Evolutionary conservation across 2,888 invertebrate species (phyloP).

Genomic region (Eustalomyia histrio): DNA sequence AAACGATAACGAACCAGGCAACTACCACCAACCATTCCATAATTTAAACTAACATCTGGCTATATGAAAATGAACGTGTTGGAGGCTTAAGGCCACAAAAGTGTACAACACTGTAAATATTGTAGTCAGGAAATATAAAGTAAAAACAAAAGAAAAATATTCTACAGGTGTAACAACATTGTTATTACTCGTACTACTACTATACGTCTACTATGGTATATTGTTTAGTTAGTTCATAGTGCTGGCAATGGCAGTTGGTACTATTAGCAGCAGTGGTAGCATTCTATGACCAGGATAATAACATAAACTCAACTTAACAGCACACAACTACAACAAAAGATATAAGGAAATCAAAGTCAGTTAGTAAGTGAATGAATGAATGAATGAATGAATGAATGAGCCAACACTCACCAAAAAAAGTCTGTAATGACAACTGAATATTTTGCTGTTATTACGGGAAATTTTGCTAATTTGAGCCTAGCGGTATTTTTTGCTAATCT

Average conservation of each 20-base stretch:
- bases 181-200: constrained; percentile 45
- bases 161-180: constrained; percentile 67
- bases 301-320: constrained; percentile 42
- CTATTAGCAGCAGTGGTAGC: neutral
- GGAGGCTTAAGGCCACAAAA: constrained; percentile 59
- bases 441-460: too few species aligned
- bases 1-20: constrained; percentile 13
- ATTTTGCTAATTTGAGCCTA: too few species aligned
- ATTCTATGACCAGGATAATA: constrained; percentile 48
- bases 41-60: constrained; percentile 32
- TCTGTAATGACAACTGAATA: too few species aligned
- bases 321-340: constrained; percentile 4
- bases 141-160: constrained; percentile 52
- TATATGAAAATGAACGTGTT: constrained; percentile 53
- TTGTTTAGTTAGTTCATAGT: neutral
- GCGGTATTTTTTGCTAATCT: too few species aligned
- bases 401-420: too few species aligned
- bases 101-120: constrained; percentile 47
- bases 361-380: constrained; percentile 69
- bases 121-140: constrained; percentile 58
- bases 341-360: constrained; percentile 52
- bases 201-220: neutral
- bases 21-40: constrained; percentile 1
- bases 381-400: too few species aligned
- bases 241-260: constrained; percentile 12